Evolutionary conservation across 1,140 invertebrate genomes (phyloP).

Genomic region (Listronotus bonariensis): DNA sequence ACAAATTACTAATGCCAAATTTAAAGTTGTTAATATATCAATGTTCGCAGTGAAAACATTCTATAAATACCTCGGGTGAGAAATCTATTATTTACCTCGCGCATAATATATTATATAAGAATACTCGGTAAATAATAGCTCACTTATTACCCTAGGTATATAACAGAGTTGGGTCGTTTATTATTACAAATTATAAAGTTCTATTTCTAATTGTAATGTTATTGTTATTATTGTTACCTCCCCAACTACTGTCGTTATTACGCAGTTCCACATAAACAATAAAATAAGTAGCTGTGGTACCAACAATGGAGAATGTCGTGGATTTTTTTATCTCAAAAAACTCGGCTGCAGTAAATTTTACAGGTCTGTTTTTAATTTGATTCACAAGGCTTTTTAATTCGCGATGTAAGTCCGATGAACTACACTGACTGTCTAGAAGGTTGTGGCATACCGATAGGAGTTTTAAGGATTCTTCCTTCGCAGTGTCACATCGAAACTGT

Average conservation of each 20-base stretch:
- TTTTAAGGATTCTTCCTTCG: conserved; percentile 20
- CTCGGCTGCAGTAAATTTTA: conserved; percentile 27
- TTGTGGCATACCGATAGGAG: conserved; percentile 10
- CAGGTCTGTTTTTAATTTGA: conserved; percentile 22
- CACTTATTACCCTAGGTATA: too few relatives aligned
- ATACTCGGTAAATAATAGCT: too few relatives aligned
- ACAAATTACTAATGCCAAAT: too few relatives aligned
- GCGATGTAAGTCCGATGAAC: conserved; percentile 6
- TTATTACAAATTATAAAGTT: too few relatives aligned
- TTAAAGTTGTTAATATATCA: too few relatives aligned
- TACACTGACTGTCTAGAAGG: conserved; percentile 9
- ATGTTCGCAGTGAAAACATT: too few relatives aligned
- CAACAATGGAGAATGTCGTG: conserved; percentile 27
- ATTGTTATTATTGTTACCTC: conserved; percentile 11
- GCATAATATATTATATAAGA: too few relatives aligned
- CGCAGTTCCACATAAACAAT: conserved; percentile 28
- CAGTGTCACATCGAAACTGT: conserved; percentile 16
- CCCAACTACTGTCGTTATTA: conserved; percentile 17
- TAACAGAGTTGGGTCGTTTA: too few relatives aligned
- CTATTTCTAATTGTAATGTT: too few relatives aligned
- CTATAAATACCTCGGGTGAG: too few relatives aligned
- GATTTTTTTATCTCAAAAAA: conserved; percentile 34
- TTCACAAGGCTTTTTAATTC: conserved; percentile 19
- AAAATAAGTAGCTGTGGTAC: conserved; percentile 23
- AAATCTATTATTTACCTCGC: too few relatives aligned